Percentiles rank a stretch among this genome's conserved stretches.
These are phyloP conservation scores for Mesembrinibis cayennensis DNA, from an alignment of 2,113 vertebrate species.

Conservation along the genomic window DNA sequence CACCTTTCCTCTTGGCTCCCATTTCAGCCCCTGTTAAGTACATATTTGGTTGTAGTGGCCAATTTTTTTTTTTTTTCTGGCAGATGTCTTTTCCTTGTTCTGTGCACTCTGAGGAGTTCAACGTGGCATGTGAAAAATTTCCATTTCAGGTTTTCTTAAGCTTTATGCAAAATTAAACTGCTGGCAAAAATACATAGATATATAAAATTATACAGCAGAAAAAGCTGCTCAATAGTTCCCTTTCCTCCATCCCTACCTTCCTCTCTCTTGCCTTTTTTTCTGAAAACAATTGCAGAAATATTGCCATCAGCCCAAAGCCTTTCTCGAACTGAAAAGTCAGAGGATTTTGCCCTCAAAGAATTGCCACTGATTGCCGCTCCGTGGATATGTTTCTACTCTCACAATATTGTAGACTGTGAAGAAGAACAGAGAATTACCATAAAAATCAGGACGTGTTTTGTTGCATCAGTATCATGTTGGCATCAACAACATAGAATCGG, in stretches of 20 bases:
- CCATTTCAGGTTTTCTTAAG: slow-evolving; percentile 49
- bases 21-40: slow-evolving; percentile 24
- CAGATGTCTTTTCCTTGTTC: slow-evolving; percentile 54
- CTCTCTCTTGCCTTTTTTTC: neutral
- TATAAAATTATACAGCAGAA: neutral
- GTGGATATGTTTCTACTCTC: slow-evolving; percentile 51
- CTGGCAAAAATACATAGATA: slow-evolving; percentile 2
- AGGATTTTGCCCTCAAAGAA: slow-evolving; percentile 13
- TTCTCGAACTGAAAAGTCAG: neutral
- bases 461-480: slow-evolving; percentile 44
- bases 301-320: neutral
- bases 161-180: slow-evolving; percentile 26
- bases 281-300: slow-evolving; percentile 1
- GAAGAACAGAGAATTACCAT: slow-evolving; percentile 42
- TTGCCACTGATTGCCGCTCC: neutral
- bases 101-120: slow-evolving; percentile 11
- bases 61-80: neutral
- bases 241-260: neutral
- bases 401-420: slow-evolving; percentile 50
- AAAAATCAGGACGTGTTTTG: slow-evolving; percentile 59
- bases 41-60: slow-evolving; percentile 2
- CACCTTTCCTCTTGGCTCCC: slow-evolving; percentile 14
- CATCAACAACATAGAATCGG: slow-evolving; percentile 12
- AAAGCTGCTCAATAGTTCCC: neutral
- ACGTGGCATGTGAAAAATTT: slow-evolving; percentile 57